Evolutionary conservation across 2,888 invertebrate species (phyloP).

Genomic region (Lysandra bellargus): DNA sequence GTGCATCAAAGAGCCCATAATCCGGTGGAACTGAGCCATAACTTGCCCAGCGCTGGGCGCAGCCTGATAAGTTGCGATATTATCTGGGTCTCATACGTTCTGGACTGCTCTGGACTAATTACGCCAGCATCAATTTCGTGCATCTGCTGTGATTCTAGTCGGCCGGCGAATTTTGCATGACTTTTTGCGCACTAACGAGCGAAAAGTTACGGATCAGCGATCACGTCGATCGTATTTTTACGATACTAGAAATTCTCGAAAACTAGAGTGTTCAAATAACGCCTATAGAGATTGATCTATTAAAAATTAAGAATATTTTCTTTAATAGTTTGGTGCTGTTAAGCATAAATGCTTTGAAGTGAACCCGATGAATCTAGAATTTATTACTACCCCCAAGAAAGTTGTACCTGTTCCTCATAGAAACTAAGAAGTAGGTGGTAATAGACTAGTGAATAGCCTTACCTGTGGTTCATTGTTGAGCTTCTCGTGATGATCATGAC

Average conservation of each 20-base stretch:
- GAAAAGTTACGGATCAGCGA: not conserved
- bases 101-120: slow-evolving; percentile 12
- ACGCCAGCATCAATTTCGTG: slow-evolving; percentile 1
- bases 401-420: not conserved
- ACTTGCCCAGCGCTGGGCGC: slow-evolving; percentile 34
- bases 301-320: too few species aligned
- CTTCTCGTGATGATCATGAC: slow-evolving; percentile 88
- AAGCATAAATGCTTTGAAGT: too few species aligned
- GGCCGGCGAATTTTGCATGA: not conserved
- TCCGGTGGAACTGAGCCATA: slow-evolving; percentile 38
- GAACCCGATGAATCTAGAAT: too few species aligned
- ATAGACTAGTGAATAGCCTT: slow-evolving; percentile 36
- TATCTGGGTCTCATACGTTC: slow-evolving; percentile 26
- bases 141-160: slow-evolving; percentile 13
- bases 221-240: not conserved
- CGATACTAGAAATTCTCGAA: not conserved
- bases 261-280: not conserved
- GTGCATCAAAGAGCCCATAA: slow-evolving; percentile 41
- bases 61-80: slow-evolving; percentile 36
- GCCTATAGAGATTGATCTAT: too few species aligned
- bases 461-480: slow-evolving; percentile 85
- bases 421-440: not conserved
- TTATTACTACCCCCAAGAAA: too few species aligned
- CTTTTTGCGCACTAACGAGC: not conserved
- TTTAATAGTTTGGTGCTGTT: too few species aligned